A percentile compares a stretch with the other conserved stretches of the same genome.
These are phyloP conservation scores for Bryconaethiops microstoma DNA, from an alignment of 2,797 vertebrate genomes.

Conservation along the genomic window DNA sequence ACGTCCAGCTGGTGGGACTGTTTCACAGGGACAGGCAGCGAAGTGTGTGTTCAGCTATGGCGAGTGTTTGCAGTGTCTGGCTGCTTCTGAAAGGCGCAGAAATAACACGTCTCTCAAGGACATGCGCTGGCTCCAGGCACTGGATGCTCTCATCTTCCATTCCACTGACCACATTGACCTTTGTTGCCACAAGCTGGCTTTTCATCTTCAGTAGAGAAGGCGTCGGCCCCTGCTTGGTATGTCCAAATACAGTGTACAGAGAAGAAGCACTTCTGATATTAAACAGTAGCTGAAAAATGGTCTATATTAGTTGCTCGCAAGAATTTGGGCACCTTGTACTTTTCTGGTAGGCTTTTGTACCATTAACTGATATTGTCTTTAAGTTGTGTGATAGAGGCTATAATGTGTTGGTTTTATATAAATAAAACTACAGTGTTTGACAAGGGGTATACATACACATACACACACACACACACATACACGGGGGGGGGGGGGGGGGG, in stretches of 20 bases:
- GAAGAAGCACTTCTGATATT: neutral
- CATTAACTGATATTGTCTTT: no score
- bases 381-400: no score
- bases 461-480: no score
- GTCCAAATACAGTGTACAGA: neutral
- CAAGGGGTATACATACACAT: no score
- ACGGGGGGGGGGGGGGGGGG: no score
- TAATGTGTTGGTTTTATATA: no score
- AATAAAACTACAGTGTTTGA: no score
- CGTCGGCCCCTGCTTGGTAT: neutral
- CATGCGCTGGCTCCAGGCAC: conserved; percentile 43
- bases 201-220: neutral
- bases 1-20: neutral
- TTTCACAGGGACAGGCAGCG: conserved; percentile 20
- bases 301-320: neutral
- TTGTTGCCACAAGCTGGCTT: conserved; percentile 41
- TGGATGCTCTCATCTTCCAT: conserved; percentile 37
- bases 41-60: conserved; percentile 13
- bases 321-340: no score
- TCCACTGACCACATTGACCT: conserved; percentile 34
- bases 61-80: conserved; percentile 36
- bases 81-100: conserved; percentile 33
- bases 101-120: conserved; percentile 42
- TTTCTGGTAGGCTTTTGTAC: no score
- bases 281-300: neutral